Percentiles rank a stretch among this genome's conserved stretches.
These are phyloP conservation scores for Chroicocephalus ridibundus DNA, from an alignment of 2,113 vertebrate species.

Conservation along the genomic window DNA sequence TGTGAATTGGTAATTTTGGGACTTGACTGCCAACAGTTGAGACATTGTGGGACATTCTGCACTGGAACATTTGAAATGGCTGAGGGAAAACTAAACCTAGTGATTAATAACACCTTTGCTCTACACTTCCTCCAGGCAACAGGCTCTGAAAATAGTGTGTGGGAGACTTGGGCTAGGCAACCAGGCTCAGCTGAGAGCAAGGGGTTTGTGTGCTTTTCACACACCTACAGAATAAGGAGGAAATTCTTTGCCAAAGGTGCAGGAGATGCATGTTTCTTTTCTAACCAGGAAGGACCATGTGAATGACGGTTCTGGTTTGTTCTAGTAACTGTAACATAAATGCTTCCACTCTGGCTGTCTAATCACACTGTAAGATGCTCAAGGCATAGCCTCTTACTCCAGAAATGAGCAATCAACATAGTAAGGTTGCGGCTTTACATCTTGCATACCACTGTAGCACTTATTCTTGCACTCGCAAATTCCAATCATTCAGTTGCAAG, in stretches of 20 bases:
- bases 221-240: neutral
- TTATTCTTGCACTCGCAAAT: neutral
- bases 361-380: neutral
- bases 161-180: neutral
- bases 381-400: neutral
- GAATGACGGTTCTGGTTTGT: neutral
- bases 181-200: neutral
- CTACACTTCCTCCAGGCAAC: neutral
- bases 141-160: accelerated
- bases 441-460: neutral
- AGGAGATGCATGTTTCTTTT: neutral
- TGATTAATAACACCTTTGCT: neutral
- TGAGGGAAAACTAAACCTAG: neutral
- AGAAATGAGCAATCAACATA: neutral
- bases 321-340: neutral
- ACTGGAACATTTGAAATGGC: neutral
- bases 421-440: neutral
- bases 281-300: neutral
- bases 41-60: neutral
- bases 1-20: neutral
- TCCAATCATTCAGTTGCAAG: neutral
- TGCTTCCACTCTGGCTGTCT: neutral
- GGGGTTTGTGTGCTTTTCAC: neutral
- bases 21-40: neutral
- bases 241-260: neutral